Evolutionary conservation across 2,888 invertebrate species (phyloP).

Genomic region (Synergus umbraculus): DNA sequence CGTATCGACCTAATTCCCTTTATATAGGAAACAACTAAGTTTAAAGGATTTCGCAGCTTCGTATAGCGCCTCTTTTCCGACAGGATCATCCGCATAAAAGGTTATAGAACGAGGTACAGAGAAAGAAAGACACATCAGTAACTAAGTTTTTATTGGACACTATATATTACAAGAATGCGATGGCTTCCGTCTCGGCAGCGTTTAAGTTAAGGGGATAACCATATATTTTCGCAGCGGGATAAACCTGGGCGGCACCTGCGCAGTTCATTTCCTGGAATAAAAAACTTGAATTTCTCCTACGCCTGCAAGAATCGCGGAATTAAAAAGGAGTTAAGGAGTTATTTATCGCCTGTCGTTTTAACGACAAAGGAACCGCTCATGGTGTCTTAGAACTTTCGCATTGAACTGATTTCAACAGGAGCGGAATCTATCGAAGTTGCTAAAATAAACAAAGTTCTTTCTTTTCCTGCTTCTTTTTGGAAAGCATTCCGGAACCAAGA

Average conservation of each 20-base stretch:
- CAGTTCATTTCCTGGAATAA: constrained; percentile 45
- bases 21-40: background rate
- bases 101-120: constrained; percentile 44
- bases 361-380: background rate
- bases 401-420: background rate
- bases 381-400: background rate
- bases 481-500: background rate
- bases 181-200: constrained; percentile 74
- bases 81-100: constrained; percentile 19
- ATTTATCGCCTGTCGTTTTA: constrained; percentile 17
- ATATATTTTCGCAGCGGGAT: constrained; percentile 70
- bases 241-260: constrained; percentile 59
- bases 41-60: background rate
- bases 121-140: constrained; percentile 63
- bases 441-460: background rate
- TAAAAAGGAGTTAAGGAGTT: constrained; percentile 21
- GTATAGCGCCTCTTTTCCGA: background rate
- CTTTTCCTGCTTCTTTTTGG: background rate
- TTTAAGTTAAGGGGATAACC: constrained; percentile 75
- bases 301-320: constrained; percentile 24
- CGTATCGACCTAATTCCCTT: background rate
- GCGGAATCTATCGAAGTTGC: background rate
- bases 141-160: constrained; percentile 75
- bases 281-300: constrained; percentile 30
- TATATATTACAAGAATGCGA: constrained; percentile 72